Base-by-base conservation (phyloP, 1,140 invertebrate genomes). In the Bombus balteatus region DNA sequence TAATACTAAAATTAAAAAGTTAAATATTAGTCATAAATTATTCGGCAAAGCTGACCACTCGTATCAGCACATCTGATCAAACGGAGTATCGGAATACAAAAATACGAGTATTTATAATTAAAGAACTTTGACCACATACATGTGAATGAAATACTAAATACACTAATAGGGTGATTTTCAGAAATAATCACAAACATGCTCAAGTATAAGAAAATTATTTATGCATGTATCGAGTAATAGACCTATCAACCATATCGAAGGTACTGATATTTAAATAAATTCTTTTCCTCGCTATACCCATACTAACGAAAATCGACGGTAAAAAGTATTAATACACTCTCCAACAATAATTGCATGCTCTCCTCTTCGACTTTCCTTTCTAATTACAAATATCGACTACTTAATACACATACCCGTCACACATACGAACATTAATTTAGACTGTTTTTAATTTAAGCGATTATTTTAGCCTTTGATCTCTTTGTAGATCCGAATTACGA, bases 1-100 rank as follows among this genome's bases (percentile, higher is more conserved):
- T 32, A 25, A 37, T 68, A 22, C 22, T 5, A 68, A 68, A 34
- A 37, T 37, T 68, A 34, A 6, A 68, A 68, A 68, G 66, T 37
- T 37, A 68, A 68, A 68, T 68, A 68, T 68, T 37, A 68, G 34
- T 68, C 18, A 4, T 68, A 68, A 68, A 37, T 68, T 68, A 68
- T 37, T 37, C 18, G 22, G 1, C 34, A 10, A 68, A 12, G 66
- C 22, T 18, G 47, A 22, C 1, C 22, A 25, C 18, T 25, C 37
- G 34, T 68, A 37, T 25, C 18, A 12, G 18, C 9, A 37, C 66
- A 68, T 3, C 34, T 37, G 18, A 25, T 68, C 8, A 68, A 12
- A 68, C 66, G 10, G 9, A 65, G 5, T 32, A 68, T 68, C 18
- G 6, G 15, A 68, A 34, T 37, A 68, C 34, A 68, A 22, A 25